Conservation (phyloP, 1,140 invertebrate species). For the Apis cerana region DNA sequence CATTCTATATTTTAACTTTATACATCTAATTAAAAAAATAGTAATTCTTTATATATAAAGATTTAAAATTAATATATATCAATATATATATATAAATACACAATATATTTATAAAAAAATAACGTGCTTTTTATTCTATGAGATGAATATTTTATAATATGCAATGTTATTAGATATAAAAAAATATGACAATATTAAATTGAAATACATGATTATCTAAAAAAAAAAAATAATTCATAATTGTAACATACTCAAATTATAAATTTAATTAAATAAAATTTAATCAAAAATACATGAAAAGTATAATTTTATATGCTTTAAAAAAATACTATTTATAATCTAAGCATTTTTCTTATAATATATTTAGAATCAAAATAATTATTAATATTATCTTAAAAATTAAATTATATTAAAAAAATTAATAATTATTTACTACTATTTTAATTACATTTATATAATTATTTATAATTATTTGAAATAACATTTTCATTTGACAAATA, state of each 20-base stretch:
- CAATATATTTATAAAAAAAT: background rate
- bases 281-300: background rate
- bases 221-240: background rate
- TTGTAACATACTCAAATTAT: background rate
- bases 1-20: background rate
- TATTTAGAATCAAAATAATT: background rate
- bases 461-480: background rate
- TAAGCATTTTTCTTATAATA: background rate
- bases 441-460: background rate
- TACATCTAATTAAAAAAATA: too few species aligned
- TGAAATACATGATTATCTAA: background rate
- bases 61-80: too few species aligned
- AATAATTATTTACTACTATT: background rate
- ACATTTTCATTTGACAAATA: background rate
- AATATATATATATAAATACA: too few species aligned
- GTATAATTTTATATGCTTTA: background rate
- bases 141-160: conserved; percentile 6
- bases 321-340: background rate
- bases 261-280: background rate
- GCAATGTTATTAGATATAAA: background rate
- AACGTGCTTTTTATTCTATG: conserved; percentile 12
- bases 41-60: background rate
- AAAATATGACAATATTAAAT: background rate
- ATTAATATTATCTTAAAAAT: background rate
- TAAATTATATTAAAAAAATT: background rate